phyloP scores from a whole-genome alignment of 2,888 invertebrate genomes.

The Falcaria lacertinaria region DNA sequence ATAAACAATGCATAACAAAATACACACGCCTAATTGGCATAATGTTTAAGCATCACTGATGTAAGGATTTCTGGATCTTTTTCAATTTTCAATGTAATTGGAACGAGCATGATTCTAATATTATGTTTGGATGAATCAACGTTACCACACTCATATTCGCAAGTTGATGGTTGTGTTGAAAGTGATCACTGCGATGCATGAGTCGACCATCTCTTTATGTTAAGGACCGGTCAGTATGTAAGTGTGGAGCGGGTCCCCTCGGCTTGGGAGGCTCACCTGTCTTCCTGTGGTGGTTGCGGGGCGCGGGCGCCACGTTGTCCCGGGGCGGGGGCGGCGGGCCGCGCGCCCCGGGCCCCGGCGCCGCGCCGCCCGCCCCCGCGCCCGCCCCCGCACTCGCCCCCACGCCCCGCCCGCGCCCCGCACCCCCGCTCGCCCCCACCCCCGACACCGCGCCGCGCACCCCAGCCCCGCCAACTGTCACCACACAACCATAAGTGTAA shows the following conservation, averaged over 20 bases:
- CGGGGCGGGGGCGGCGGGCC: conserved; percentile 93
- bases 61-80: no score
- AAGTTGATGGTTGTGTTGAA: no score
- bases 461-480: conserved; percentile 22
- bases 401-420: conserved; percentile 30
- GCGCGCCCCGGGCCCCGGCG: conserved; percentile 86
- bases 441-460: conserved; percentile 35
- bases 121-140: no score
- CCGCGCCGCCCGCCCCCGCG: conserved; percentile 34
- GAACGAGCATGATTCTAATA: conserved; percentile 9
- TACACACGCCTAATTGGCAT: no score
- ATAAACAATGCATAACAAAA: conserved; percentile 1
- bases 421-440: conserved; percentile 34
- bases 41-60: no score
- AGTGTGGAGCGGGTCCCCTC: background rate
- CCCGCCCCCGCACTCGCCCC: conserved; percentile 30
- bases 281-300: conserved; percentile 68
- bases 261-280: conserved; percentile 54
- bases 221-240: conserved; percentile 3
- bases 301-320: conserved; percentile 79
- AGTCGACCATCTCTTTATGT: background rate
- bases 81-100: no score
- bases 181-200: background rate
- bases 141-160: no score
- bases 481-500: conserved; percentile 2